Evolutionary conservation across 2,113 vertebrate species (phyloP), one percentile per base, ranked within the genome.

Genomic region (Ovis canadensis): DNA sequence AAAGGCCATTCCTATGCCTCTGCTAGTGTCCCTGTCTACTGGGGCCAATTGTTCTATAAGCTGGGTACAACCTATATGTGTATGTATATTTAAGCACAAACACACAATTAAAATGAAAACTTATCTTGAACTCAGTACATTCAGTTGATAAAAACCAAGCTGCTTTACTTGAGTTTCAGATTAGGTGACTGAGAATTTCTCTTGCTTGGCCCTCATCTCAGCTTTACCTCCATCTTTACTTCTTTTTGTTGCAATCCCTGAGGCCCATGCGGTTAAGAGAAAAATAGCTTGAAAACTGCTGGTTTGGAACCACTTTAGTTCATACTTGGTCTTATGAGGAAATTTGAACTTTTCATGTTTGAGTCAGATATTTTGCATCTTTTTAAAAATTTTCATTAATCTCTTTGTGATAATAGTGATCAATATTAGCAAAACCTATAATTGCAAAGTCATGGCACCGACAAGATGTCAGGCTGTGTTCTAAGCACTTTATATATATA

Each of bases 1-100:
- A 96, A 97, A 92, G 71, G 54, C 71, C 86, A 62, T 59, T 45
- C 43, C 55, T 89, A 15, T 86, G 90, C 71, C 54, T 54, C 57
- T 98, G 77, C 86, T 64, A 74, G 94, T 57, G 89, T 96, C 85
- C 88, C n/a, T 84, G 13, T 27, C 36, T 91, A 8, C 4, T 1
- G 55, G 43, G 50, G 82, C 96, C 85, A 36, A 31, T 59, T 92
- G 60, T 94, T 94, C 27, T 98, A 83, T 96, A 88, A 94, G 45
- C 17, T 94, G 83, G 83, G 45, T 52, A 78, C 55, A 48, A 40
- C 7, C 27, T 60, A 17, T 84, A 16, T 84, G 13, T 40, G 52
- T 55, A 16, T 52, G 55, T 33, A 36, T 31, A 64, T 57, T 80
- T 88, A 87, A 90, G 33, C 45, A 33, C 14, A 96, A 82, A 60